These are phyloP conservation scores for Apeltes quadracus DNA, from an alignment of 2,113 vertebrate species.

Conservation along the genomic window DNA sequence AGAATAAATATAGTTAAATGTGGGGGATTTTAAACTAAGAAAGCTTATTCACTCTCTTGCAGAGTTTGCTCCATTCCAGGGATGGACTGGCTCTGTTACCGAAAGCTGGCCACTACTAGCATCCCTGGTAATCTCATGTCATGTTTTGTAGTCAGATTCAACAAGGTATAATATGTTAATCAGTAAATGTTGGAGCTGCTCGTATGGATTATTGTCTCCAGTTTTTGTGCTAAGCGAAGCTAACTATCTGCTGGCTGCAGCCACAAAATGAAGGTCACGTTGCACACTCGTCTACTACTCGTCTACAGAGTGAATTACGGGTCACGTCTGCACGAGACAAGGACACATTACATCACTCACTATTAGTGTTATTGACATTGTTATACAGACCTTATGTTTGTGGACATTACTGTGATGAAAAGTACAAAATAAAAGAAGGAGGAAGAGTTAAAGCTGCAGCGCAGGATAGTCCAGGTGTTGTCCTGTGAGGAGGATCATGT, in stretches of 20 bases:
- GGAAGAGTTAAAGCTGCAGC: background rate
- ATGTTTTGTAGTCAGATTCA: background rate
- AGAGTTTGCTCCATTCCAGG: too few species aligned
- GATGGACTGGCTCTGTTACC: background rate
- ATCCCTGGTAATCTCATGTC: background rate
- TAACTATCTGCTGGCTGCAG: background rate
- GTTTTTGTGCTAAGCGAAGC: background rate
- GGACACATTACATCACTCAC: slow-evolving; percentile 17
- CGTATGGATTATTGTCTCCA: background rate
- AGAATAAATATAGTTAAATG: background rate
- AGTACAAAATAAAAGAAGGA: background rate
- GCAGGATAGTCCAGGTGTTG: slow-evolving; percentile 7
- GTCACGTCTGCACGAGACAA: slow-evolving; percentile 44
- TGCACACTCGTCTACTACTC: background rate
- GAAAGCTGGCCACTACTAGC: background rate
- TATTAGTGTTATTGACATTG: background rate
- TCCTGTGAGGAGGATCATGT: slow-evolving; percentile 6
- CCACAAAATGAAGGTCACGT: slow-evolving; percentile 32
- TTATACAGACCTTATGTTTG: background rate
- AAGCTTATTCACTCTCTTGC: background rate
- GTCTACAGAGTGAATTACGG: slow-evolving; percentile 14
- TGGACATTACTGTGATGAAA: slow-evolving; percentile 5
- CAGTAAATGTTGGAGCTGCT: background rate
- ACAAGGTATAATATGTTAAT: background rate
- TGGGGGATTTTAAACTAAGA: background rate